phyloP scores from a whole-genome alignment of 1,140 invertebrate genomes.

The Neodiprion pinetum region DNA sequence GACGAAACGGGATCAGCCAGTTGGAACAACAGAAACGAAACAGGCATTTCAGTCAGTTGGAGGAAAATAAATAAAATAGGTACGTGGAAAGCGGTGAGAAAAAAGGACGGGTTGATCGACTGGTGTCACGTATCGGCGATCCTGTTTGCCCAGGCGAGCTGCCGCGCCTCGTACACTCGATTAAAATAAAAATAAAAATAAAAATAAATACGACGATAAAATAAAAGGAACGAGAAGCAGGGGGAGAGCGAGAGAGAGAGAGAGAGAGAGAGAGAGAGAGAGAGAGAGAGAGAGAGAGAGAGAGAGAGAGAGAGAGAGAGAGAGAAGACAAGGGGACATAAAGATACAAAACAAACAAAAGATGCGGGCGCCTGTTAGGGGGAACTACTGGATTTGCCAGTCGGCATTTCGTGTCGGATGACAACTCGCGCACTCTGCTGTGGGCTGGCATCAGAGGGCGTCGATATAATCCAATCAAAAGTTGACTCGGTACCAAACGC shows the following conservation, averaged over 20 bases:
- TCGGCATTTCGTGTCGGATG: slow-evolving; percentile 1
- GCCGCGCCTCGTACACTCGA: not conserved
- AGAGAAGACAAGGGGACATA: not conserved
- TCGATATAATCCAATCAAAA: slow-evolving; percentile 7
- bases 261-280: not conserved
- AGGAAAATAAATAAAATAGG: too few relatives aligned
- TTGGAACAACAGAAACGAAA: not conserved
- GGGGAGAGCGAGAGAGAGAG: not conserved
- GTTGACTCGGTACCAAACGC: not conserved
- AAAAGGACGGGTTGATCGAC: not conserved
- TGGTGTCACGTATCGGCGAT: slow-evolving; percentile 4
- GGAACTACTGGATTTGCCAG: slow-evolving; percentile 1
- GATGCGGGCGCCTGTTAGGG: not conserved
- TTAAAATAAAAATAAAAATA: not conserved
- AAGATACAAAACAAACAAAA: not conserved
- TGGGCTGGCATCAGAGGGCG: not conserved
- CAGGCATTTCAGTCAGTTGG: not conserved
- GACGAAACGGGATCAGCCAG: too few relatives aligned
- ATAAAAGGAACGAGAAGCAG: not conserved
- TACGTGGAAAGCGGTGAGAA: not conserved
- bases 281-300: not conserved
- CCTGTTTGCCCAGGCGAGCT: slow-evolving; percentile 1
- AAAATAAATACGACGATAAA: not conserved
- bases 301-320: not conserved
- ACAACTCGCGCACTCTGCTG: not conserved